Conservation (phyloP, 2,113 vertebrate species). For the Hoplias malabaricus region DNA sequence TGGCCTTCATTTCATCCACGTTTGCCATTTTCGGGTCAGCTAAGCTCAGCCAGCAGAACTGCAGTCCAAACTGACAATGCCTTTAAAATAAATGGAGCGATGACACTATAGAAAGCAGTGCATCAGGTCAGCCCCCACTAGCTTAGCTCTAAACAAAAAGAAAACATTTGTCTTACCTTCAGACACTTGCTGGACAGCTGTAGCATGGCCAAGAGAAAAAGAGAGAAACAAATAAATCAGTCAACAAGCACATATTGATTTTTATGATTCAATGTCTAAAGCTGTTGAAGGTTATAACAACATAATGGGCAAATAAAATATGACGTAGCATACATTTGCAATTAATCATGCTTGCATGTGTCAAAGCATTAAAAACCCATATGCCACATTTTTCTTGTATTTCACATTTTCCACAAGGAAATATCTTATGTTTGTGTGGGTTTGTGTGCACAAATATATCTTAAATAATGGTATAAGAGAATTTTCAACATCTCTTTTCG, state of each 20-base stretch:
- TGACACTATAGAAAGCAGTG: constrained; percentile 50
- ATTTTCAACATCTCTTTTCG: too few species aligned
- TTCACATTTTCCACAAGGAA: too few species aligned
- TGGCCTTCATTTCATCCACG: not conserved
- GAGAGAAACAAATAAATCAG: constrained; percentile 26
- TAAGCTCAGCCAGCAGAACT: constrained; percentile 73
- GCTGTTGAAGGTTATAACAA: constrained; percentile 1
- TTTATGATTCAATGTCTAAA: not conserved
- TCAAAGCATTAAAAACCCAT: not conserved
- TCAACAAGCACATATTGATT: constrained; percentile 13
- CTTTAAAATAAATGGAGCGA: constrained; percentile 55
- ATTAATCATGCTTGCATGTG: not conserved
- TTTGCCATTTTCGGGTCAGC: constrained; percentile 41
- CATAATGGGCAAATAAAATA: not conserved
- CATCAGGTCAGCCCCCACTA: constrained; percentile 22
- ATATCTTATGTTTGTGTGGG: not conserved
- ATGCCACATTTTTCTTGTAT: too few species aligned
- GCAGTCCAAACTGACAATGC: constrained; percentile 76
- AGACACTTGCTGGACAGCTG: constrained; percentile 73
- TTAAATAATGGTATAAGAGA: too few species aligned
- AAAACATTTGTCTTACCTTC: constrained; percentile 74
- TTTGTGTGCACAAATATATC: too few species aligned
- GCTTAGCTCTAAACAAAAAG: constrained; percentile 33
- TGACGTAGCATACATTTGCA: not conserved
- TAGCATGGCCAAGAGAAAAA: constrained; percentile 44